Percentiles rank a stretch among this genome's conserved stretches.
phyloP scores from a whole-genome alignment of 2,797 vertebrate genomes.

The Cryptoprocta ferox region DNA sequence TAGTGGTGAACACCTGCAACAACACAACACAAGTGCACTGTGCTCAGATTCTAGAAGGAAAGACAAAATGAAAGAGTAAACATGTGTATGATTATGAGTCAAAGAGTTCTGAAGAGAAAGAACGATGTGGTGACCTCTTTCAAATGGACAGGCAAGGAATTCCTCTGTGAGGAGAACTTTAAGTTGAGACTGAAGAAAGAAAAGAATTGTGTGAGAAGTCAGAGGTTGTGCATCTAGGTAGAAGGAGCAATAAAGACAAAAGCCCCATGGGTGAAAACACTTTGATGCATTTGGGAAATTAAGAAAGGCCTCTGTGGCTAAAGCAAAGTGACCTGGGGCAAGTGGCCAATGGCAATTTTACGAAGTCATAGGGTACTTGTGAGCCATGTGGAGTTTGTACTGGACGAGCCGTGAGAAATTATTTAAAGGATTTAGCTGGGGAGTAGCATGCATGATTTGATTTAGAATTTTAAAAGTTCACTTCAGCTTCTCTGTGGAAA shows the following conservation, averaged over 20 bases:
- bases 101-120: neutral
- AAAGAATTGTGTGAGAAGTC: neutral
- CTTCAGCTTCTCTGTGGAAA: neutral
- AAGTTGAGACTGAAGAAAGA: neutral
- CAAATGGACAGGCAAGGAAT: neutral
- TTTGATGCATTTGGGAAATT: neutral
- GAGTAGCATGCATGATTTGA: neutral
- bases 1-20: fast-evolving
- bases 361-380: no score
- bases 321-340: neutral
- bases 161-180: neutral
- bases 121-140: neutral
- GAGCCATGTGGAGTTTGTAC: neutral
- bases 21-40: neutral
- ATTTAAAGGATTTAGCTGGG: neutral
- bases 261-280: neutral
- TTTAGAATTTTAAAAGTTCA: neutral
- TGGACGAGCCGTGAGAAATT: neutral
- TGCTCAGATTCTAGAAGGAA: neutral
- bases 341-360: neutral
- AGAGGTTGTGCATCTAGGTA: neutral
- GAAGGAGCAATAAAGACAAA: neutral
- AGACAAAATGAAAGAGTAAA: neutral
- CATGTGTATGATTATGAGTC: neutral
- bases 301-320: neutral